A percentile compares a stretch with the other conserved stretches of the same genome.
These are phyloP conservation scores for Pseudochromis fuscus DNA, from an alignment of 2,797 vertebrate species.

Conservation along the genomic window DNA sequence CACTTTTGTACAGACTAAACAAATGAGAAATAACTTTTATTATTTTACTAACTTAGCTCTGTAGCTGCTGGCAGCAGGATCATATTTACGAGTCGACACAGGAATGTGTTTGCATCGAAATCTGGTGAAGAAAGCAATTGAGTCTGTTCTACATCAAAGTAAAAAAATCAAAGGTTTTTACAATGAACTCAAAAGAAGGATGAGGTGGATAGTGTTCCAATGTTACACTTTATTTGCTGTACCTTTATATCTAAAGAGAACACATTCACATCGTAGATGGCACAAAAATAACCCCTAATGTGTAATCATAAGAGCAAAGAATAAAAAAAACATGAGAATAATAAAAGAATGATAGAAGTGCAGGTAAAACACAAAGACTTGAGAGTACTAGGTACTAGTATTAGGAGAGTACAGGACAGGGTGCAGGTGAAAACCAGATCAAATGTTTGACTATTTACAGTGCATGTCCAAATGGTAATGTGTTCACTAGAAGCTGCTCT, in stretches of 20 bases:
- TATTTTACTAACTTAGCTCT: too few relatives aligned
- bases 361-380: neutral
- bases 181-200: conserved; percentile 17
- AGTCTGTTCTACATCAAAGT: too few relatives aligned
- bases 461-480: conserved; percentile 5
- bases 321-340: neutral
- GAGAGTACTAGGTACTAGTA: neutral
- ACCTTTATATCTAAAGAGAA: conserved; percentile 30
- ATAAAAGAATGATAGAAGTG: conserved; percentile 8
- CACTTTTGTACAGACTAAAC: too few relatives aligned
- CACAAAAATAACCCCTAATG: conserved; percentile 14
- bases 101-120: too few relatives aligned
- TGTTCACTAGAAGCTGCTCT: neutral
- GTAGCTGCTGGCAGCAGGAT: too few relatives aligned
- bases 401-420: neutral
- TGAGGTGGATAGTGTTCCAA: conserved; percentile 21
- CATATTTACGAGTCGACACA: too few relatives aligned
- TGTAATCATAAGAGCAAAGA: conserved; percentile 18
- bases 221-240: conserved; percentile 69
- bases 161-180: neutral
- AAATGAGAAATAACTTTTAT: too few relatives aligned
- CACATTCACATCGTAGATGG: conserved; percentile 30
- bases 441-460: conserved; percentile 24
- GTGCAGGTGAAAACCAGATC: conserved; percentile 2
- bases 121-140: too few relatives aligned